Percentiles rank a stretch among this genome's conserved stretches.
These are phyloP conservation scores for Numenius arquata DNA, from an alignment of 2,113 vertebrate genomes.

Conservation along the genomic window DNA sequence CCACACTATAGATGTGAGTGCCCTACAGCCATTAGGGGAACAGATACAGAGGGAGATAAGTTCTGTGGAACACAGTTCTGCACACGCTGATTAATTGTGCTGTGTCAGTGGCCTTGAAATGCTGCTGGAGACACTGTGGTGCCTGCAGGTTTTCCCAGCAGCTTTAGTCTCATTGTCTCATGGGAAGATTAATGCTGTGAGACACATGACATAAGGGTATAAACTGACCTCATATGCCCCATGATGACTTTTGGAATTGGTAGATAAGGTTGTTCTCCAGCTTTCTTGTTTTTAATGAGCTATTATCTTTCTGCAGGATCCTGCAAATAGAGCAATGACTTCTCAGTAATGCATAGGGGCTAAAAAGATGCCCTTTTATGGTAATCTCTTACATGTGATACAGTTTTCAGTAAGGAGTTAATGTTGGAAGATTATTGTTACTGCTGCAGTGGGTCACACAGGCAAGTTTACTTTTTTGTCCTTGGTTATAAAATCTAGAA, in stretches of 20 bases:
- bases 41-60: not conserved
- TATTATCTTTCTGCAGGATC: conserved; percentile 9
- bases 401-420: not conserved
- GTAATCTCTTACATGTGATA: not conserved
- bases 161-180: not conserved
- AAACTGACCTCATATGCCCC: not conserved
- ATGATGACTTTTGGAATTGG: not conserved
- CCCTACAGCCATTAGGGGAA: not conserved
- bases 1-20: not conserved
- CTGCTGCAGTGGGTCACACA: not conserved
- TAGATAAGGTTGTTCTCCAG: conserved; percentile 15
- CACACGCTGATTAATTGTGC: not conserved
- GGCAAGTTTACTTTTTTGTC: not conserved
- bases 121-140: not conserved
- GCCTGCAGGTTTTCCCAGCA: conserved; percentile 42
- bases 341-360: conserved; percentile 3
- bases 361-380: conserved; percentile 29
- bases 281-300: not conserved
- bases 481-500: not conserved
- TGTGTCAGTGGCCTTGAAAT: not conserved
- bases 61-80: not conserved
- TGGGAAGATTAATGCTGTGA: conserved; percentile 16
- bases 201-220: not conserved
- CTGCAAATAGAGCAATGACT: conserved; percentile 18
- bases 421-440: not conserved